phyloP scores from a whole-genome alignment of 2,113 vertebrate species.

The Plecotus auritus region DNA sequence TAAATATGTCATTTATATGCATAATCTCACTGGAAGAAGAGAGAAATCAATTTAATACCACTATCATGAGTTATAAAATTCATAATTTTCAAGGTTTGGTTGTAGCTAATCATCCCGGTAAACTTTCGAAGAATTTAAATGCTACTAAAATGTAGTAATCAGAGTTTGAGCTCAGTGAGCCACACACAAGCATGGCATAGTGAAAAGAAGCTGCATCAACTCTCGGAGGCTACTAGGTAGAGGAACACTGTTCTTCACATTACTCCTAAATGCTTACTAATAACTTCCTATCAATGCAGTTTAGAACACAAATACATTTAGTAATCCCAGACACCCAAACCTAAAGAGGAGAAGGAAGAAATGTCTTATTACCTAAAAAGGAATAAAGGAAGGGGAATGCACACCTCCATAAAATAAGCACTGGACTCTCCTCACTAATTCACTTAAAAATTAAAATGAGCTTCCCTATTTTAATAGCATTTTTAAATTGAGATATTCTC shows the following conservation, averaged over 20 bases:
- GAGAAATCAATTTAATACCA: slow-evolving; percentile 1
- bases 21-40: slow-evolving; percentile 23
- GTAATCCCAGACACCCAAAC: not conserved
- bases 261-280: not conserved
- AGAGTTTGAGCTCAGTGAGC: not conserved
- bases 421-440: not conserved
- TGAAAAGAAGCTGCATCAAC: not conserved
- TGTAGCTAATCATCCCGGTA: not conserved
- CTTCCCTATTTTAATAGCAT: not conserved
- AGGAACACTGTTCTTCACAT: not conserved
- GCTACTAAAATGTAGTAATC: not conserved
- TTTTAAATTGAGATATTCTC: not conserved
- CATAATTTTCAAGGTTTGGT: slow-evolving; percentile 2
- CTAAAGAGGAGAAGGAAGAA: slow-evolving; percentile 21
- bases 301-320: slow-evolving; percentile 4
- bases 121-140: slow-evolving; percentile 12
- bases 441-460: slow-evolving; percentile 32
- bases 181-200: not conserved
- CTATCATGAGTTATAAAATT: slow-evolving; percentile 6
- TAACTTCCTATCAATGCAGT: not conserved
- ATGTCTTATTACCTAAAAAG: not conserved
- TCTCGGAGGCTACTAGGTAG: not conserved
- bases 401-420: not conserved
- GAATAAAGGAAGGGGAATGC: slow-evolving; percentile 16
- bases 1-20: not conserved